Percentiles rank a stretch among this genome's conserved stretches.
These are phyloP conservation scores for Rutpela maculata DNA, from an alignment of 2,888 invertebrate genomes.

Conservation along the genomic window DNA sequence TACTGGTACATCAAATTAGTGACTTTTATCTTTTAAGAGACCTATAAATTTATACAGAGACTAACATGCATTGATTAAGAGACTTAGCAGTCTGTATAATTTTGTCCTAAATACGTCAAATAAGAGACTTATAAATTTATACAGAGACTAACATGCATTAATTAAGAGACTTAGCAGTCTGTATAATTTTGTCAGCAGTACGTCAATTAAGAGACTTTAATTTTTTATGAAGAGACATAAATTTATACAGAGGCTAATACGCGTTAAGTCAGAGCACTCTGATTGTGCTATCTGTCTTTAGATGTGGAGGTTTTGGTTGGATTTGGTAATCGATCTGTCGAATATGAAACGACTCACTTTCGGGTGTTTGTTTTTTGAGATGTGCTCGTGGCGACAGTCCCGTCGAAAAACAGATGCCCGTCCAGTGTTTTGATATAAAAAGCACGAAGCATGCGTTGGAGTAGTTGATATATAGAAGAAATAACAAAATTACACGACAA, in stretches of 20 bases:
- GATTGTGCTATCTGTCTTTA: too few species aligned
- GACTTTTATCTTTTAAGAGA: too few species aligned
- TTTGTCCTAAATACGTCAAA: background rate
- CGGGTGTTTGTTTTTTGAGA: slow-evolving; percentile 66
- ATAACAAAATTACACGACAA: slow-evolving; percentile 54
- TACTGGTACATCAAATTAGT: too few species aligned
- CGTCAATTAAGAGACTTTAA: background rate
- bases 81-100: background rate
- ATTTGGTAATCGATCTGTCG: slow-evolving; percentile 38
- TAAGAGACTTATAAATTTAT: too few species aligned
- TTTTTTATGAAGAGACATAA: too few species aligned
- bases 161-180: background rate
- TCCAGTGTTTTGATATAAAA: slow-evolving; percentile 66
- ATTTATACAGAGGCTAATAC: background rate
- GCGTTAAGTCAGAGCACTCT: too few species aligned
- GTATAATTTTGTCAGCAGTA: background rate
- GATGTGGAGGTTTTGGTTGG: background rate
- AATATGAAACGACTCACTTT: slow-evolving; percentile 44
- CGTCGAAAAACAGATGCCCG: slow-evolving; percentile 70
- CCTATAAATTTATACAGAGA: background rate
- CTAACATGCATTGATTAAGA: background rate
- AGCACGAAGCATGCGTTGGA: slow-evolving; percentile 82
- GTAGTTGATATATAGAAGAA: slow-evolving; percentile 56
- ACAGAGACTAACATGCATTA: background rate
- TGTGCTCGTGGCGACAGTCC: slow-evolving; percentile 18